Conservation (phyloP, 2,797 vertebrate genomes). For the Babyrousa celebensis region DNA sequence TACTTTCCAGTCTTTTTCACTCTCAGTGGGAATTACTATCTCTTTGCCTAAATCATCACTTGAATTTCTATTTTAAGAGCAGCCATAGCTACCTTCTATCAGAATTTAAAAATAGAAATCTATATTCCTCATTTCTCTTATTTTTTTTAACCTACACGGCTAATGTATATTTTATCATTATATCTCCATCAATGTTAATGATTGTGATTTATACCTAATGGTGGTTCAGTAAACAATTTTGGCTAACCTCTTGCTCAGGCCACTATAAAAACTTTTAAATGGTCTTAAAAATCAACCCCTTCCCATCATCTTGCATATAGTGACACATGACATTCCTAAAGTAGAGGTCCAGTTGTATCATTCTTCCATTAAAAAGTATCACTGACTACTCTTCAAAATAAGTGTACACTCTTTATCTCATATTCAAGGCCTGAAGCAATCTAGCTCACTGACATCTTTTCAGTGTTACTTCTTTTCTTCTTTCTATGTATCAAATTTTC, state of each 20-base stretch:
- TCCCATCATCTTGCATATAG: background rate
- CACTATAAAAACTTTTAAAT: background rate
- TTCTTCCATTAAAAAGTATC: background rate
- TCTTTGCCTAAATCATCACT: constrained; percentile 9
- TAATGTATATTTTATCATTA: background rate
- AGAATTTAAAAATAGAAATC: background rate
- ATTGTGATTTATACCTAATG: background rate
- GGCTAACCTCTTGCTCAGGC: background rate
- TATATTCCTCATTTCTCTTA: background rate
- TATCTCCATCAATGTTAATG: background rate
- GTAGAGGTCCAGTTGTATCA: background rate
- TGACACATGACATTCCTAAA: background rate
- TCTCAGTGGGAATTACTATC: background rate
- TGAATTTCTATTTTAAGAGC: constrained; percentile 37
- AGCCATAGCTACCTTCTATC: background rate
- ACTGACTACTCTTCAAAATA: background rate
- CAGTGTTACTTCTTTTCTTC: constrained; percentile 37
- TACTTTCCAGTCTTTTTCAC: background rate
- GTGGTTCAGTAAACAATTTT: background rate
- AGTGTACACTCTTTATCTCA: background rate
- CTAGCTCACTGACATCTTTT: background rate
- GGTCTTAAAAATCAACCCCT: background rate
- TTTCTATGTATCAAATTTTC: constrained; percentile 17
- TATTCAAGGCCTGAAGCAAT: background rate
- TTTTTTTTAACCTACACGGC: background rate